Base-by-base conservation (phyloP, 2,797 vertebrate genomes). In the Peromyscus nudipes region DNA sequence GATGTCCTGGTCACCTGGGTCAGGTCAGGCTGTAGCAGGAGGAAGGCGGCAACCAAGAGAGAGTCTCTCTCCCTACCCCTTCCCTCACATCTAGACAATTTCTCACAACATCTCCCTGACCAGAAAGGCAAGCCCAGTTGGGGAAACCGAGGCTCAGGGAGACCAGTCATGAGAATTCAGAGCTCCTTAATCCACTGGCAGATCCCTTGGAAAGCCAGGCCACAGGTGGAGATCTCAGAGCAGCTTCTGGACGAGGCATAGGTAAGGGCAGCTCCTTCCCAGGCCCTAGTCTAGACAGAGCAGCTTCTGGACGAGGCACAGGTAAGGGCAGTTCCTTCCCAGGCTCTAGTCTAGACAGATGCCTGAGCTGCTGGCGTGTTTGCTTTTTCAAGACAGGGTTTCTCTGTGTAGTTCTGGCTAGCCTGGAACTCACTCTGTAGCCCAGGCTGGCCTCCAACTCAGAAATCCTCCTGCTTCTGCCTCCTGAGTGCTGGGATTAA, bases 71-170 rank as follows among this genome's bases (percentile, higher is more conserved):
- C 60, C n/a, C 27, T 29, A 16, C 19, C 40, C 11, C 9, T 1
- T 3, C 6, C 17, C 31, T 64, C 13, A 14, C 1, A 12, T 27
- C 73, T 79, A 57, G 73, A 73, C 81, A 69, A n/a, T 75, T 57
- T 21, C 29, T 73, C 90, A 40, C 9, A 49, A 40, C 9, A 49
- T 8, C 77, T 96, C 57, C 67, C 60, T 27, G 19, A 73, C 23
- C 25, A 29, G 67, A 62, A n/a, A 27, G 46, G 21, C 16, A 21
- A 46, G 79, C 46, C 43, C 67, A n/a, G 12, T 0, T 34, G 69
- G 80, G 46, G 76, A 95, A 92, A 80, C 64, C 10, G 25, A 95
- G 96, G 83, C 67, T 88, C 10, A 1, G 43, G 60, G 86, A 91
- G 52, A 43, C n/a, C 49, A 40, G 94, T 23, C 43, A n/a, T 10